Conservation (phyloP, 2,113 vertebrate genomes). For the Irena cyanogastra region DNA sequence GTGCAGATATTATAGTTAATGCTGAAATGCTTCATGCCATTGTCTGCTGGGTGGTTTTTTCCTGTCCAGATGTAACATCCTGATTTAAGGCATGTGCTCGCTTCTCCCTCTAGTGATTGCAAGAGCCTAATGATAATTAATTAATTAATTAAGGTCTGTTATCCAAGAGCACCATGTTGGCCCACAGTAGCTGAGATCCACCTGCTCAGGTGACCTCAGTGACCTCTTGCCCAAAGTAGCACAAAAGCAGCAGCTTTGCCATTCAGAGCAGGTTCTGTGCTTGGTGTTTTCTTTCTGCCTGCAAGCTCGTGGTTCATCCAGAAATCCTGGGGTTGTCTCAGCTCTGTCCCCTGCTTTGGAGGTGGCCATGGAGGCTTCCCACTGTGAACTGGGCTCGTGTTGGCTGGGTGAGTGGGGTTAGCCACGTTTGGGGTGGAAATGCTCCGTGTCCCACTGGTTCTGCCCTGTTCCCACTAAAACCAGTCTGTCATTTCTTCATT, state of each 20-base stretch:
- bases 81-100: background rate
- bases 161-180: accelerated
- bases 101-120: constrained; percentile 22
- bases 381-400: accelerated
- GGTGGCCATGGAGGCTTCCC: accelerated
- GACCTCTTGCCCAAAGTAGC: background rate
- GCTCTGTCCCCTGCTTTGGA: background rate
- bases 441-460: background rate
- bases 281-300: background rate
- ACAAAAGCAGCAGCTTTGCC: background rate
- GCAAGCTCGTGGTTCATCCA: background rate
- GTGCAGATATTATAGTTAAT: constrained; percentile 15
- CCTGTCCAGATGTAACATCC: constrained; percentile 6
- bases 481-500: background rate
- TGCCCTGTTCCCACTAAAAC: background rate
- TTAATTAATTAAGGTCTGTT: background rate
- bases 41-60: background rate
- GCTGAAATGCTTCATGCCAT: constrained; percentile 33
- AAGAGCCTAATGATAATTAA: background rate
- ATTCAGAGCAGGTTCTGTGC: background rate
- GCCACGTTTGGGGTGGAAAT: background rate
- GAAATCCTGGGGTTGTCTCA: background rate
- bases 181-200: background rate
- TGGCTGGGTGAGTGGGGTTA: background rate
- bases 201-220: background rate